These are phyloP conservation scores for Perithous albicinctus DNA, from an alignment of 2,888 invertebrate species.

Conservation along the genomic window DNA sequence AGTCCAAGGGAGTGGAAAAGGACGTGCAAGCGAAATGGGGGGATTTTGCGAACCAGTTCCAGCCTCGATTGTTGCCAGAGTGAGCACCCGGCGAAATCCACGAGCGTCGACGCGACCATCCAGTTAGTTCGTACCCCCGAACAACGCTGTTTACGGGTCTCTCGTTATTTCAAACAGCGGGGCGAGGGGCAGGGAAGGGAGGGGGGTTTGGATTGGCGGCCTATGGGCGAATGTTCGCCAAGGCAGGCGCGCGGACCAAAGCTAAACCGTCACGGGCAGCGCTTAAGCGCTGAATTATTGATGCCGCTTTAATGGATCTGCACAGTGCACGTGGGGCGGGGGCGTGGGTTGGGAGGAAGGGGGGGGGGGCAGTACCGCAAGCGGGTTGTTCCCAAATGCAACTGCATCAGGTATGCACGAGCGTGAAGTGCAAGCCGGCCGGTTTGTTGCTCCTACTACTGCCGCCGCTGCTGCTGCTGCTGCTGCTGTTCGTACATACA, in stretches of 20 bases:
- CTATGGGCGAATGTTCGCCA: constrained; percentile 22
- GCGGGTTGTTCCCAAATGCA: constrained; percentile 47
- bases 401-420: constrained; percentile 69
- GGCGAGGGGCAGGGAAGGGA: too few relatives aligned
- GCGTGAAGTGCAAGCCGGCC: constrained; percentile 60
- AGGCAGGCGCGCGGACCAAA: constrained; percentile 53
- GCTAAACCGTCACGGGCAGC: constrained; percentile 70
- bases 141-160: constrained; percentile 72
- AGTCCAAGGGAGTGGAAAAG: constrained; percentile 44
- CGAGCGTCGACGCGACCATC: constrained; percentile 29
- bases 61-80: constrained; percentile 36
- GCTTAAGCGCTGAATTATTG: constrained; percentile 76
- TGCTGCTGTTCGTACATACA: constrained; percentile 19
- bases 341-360: too few relatives aligned
- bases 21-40: constrained; percentile 21
- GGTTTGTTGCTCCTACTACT: constrained; percentile 45
- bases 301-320: constrained; percentile 76
- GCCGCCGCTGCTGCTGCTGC: constrained; percentile 2
- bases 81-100: constrained; percentile 4
- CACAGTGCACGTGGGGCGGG: constrained; percentile 41
- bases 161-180: constrained; percentile 62
- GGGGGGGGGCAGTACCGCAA: constrained; percentile 9
- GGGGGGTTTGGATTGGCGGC: too few relatives aligned
- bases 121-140: constrained; percentile 57
- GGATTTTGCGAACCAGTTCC: constrained; percentile 45